Base-by-base conservation (phyloP, 2,888 invertebrate genomes). In the Drepana falcataria region DNA sequence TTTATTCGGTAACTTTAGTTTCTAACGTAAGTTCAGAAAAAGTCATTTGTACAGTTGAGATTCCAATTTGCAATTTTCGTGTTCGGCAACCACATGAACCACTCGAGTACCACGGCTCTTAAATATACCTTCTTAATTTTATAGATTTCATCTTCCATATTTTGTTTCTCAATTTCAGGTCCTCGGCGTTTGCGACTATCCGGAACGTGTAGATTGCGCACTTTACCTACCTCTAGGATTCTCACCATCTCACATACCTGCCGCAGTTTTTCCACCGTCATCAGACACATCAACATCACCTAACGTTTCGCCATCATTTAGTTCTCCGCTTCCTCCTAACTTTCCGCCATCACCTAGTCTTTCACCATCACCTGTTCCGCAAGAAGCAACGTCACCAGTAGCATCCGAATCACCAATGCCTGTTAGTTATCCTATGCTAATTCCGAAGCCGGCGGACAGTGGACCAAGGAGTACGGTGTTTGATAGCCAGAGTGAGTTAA, bases 141-240 rank as follows among this genome's bases (percentile, higher is more conserved):
- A 37, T 5, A 5, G 37, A 4, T 5, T 6, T 41, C 9, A 41
- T 41, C 2, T 49, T 49, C 48, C 41, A 44, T 48, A 47, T 6
- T 47, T 35, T 47, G 9, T 47, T 48, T 4, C 53, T 51, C 53
- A 40, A 56, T 89, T 91, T 57, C 79, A 94, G 94, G 81, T 85
- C 52, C 77, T 93, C 3, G 93, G 93, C 40, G 91, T 94, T 33
- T 95, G 95, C 63, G 94, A 95, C 73, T 94, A 93, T 64, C 86
- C 91, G 0, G 79, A 91, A 49, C 87, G 91, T 54, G 94, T 94
- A 0, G 91, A 93, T 68, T 94, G 94, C 65, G 68, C 74, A 48
- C 67, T 59, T 52, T 54, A 59, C 40, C 49, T 49, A 9, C 53
- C 59, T 1, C 48, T 53, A 48, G 9, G 9, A 52, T 60, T 40